Percentiles rank a stretch among this genome's conserved stretches.
Conservation (phyloP, 2,888 invertebrate genomes). For the Plemyria rubiginata region DNA sequence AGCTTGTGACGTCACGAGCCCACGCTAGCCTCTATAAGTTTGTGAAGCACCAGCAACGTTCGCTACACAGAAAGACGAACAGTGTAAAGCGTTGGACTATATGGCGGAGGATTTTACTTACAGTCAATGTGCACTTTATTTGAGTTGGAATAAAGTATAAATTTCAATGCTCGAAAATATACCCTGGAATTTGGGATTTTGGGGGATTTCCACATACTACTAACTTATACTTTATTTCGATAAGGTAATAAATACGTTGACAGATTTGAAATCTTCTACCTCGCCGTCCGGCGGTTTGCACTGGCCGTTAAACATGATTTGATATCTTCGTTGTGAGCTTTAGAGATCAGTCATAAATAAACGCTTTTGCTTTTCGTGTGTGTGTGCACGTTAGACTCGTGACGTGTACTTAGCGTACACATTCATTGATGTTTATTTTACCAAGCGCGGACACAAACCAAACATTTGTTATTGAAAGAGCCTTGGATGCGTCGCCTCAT, state of each 20-base stretch:
- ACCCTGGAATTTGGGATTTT: too few species aligned
- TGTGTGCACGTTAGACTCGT: slow-evolving; percentile 4
- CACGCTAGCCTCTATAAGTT: slow-evolving; percentile 57
- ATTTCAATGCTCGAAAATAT: too few species aligned
- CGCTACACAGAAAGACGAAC: slow-evolving; percentile 7
- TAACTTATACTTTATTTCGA: neutral
- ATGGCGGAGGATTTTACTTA: neutral
- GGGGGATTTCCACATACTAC: too few species aligned
- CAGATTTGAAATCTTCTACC: neutral
- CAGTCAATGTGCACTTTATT: neutral
- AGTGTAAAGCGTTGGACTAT: neutral
- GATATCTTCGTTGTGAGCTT: slow-evolving; percentile 6
- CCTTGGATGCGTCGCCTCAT: too few species aligned
- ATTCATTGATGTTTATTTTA: neutral
- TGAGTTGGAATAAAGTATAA: too few species aligned
- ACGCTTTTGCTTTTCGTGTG: slow-evolving; percentile 26
- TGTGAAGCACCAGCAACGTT: slow-evolving; percentile 46
- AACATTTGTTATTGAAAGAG: too few species aligned
- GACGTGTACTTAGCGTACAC: neutral
- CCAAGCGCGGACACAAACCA: too few species aligned
- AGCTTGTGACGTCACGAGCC: slow-evolving; percentile 41
- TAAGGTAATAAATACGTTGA: neutral
- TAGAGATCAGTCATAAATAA: slow-evolving; percentile 1
- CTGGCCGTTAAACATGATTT: neutral
- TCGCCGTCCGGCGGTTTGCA: neutral